phyloP scores from a whole-genome alignment of 1,140 invertebrate species.

The Euura saliciscinereae region DNA sequence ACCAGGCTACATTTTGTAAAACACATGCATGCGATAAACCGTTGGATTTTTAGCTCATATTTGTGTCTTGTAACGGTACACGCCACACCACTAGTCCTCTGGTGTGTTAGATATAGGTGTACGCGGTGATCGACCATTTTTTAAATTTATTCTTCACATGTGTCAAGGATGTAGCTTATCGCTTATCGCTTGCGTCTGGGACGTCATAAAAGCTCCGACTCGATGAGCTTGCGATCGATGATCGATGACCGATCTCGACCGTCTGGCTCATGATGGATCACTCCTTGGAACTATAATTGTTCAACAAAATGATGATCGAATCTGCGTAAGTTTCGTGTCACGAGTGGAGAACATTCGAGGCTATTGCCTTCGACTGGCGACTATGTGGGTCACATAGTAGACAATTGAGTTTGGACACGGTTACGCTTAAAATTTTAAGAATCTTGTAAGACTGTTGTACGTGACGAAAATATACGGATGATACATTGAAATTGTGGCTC shows the following conservation, averaged over 20 bases:
- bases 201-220: not conserved
- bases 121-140: not conserved
- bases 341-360: not conserved
- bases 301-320: too few relatives aligned
- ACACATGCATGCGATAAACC: slow-evolving; percentile 18
- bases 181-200: too few relatives aligned
- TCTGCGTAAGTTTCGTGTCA: not conserved
- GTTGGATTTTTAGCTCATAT: slow-evolving; percentile 41
- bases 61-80: slow-evolving; percentile 42
- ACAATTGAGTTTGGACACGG: not conserved
- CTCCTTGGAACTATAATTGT: too few relatives aligned
- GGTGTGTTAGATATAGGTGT: slow-evolving; percentile 18
- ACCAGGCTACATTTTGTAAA: not conserved
- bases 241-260: not conserved
- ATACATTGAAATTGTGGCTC: not conserved
- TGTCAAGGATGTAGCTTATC: not conserved
- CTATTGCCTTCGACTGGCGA: not conserved
- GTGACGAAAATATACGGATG: not conserved
- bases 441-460: not conserved
- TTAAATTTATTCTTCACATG: too few relatives aligned
- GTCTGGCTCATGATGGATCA: too few relatives aligned
- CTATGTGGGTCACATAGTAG: not conserved
- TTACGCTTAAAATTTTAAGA: not conserved
- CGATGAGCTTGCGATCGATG: not conserved
- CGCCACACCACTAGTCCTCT: slow-evolving; percentile 24